phyloP scores from a whole-genome alignment of 1,140 invertebrate species.

The Ladona fulva region DNA sequence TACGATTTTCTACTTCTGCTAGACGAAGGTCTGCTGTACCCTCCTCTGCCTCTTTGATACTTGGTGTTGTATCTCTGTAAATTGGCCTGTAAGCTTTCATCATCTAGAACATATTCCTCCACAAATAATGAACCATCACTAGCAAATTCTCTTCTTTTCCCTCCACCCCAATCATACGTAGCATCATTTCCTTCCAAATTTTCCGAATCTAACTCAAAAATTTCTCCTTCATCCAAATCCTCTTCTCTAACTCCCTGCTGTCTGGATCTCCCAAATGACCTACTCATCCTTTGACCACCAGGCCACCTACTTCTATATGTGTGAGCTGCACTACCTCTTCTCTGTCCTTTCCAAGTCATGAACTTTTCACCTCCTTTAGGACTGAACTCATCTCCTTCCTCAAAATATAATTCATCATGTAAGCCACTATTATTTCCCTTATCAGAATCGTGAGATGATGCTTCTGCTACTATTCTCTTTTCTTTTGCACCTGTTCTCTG shows the following conservation, averaged over 20 bases:
- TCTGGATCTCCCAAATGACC: not conserved
- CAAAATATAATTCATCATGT: not conserved
- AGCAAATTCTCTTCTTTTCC: not conserved
- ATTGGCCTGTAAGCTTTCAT: not conserved
- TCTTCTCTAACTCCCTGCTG: not conserved
- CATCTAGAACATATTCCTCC: slow-evolving; percentile 1
- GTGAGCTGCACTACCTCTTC: not conserved
- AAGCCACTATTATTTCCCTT: not conserved
- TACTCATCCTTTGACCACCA: not conserved
- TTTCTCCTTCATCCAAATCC: not conserved
- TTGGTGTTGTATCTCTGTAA: not conserved
- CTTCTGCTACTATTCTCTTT: not conserved
- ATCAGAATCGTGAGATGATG: not conserved
- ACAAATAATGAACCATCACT: not conserved
- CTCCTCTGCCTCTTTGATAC: not conserved
- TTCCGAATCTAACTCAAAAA: not conserved
- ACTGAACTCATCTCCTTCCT: not conserved
- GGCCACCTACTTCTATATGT: not conserved
- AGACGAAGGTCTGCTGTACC: not conserved
- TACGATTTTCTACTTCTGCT: not conserved
- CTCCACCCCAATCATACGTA: not conserved
- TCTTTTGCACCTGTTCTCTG: not conserved
- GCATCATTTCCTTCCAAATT: not conserved
- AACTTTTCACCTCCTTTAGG: not conserved
- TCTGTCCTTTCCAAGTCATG: not conserved